Base-by-base conservation (phyloP, 2,888 invertebrate species). In the Uloborus plumipes region DNA sequence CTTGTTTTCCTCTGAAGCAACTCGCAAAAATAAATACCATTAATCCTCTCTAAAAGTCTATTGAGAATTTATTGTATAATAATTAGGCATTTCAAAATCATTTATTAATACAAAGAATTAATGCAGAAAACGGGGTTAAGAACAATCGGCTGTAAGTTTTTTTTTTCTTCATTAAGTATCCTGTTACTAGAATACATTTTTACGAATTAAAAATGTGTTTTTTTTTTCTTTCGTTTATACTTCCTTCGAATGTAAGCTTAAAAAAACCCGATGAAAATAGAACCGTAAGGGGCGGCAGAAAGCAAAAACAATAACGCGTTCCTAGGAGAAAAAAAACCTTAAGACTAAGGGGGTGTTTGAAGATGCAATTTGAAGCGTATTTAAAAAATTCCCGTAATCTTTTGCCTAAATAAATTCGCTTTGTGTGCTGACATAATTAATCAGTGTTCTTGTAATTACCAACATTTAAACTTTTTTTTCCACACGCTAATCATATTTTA, bases 341-440 rank as follows among this genome's bases (percentile, higher is more conserved):
- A 22, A 69, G 47, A 67, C 49, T 14, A 51, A 67, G 67, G 53
- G 51, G 64, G 26, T 31, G n/a, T 20, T 39, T 47, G 70, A 75
- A 75, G 74, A 58, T 71, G 74, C 59, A 82, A 82, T 71, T 71
- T 70, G 69, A 70, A 71, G 66, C 51, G 55, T 20, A 51, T 72
- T 66, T 51, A 51, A 71, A 65, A 72, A 59, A 77, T 75, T 67
- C 58, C 69, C 76, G 77, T 83, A 83, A 83, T 76, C 83, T 83
- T 75, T 82, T 77, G 77, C 83, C 77, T 83, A 77, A 76, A 77
- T 77, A 83, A 76, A 83, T 83, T 83, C 83, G 70, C 83, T 77
- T 77, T 77, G 77, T 83, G 73, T 77, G 76, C 83, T 83, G 83
- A 83, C 83, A 83, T 83, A 83, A 83, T 83, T 83, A 83, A 83